A percentile compares a stretch with the other conserved stretches of the same genome.
phyloP scores from a whole-genome alignment of 2,113 vertebrate species.

The Muntiacus reevesi region DNA sequence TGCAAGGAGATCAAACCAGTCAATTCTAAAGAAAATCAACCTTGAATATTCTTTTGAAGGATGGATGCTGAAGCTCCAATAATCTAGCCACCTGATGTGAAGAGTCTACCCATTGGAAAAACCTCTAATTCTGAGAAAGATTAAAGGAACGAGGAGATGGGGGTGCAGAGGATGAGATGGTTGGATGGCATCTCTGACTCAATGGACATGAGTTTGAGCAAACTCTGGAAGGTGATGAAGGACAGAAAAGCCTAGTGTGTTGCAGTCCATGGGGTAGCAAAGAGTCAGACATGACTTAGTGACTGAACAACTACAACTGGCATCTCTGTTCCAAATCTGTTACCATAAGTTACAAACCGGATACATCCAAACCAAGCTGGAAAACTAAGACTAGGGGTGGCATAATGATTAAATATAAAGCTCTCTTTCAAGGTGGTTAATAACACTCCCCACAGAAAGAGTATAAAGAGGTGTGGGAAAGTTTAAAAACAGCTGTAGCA shows the following conservation, averaged over 20 bases:
- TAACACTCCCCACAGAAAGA: background rate
- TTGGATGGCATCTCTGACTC: background rate
- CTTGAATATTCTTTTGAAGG: background rate
- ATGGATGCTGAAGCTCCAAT: background rate
- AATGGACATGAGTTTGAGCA: background rate
- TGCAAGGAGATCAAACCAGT: background rate
- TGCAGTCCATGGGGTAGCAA: background rate
- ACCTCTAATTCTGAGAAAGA: background rate
- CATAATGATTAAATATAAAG: background rate
- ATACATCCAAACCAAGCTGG: background rate
- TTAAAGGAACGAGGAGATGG: accelerated
- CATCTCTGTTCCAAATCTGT: background rate
- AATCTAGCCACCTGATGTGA: background rate
- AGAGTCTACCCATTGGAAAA: background rate
- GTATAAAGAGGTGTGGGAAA: background rate
- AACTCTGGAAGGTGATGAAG: background rate
- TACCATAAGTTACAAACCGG: background rate
- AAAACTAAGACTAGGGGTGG: background rate
- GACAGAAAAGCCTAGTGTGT: background rate
- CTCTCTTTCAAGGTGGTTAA: background rate
- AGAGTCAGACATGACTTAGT: background rate
- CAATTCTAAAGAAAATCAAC: background rate
- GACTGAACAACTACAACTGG: background rate
- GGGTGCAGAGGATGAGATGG: background rate
- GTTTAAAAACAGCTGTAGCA: background rate